Percentiles rank a stretch among this genome's conserved stretches.
These are phyloP conservation scores for Kryptopterus vitreolus DNA, from an alignment of 2,797 vertebrate species.

Conservation along the genomic window DNA sequence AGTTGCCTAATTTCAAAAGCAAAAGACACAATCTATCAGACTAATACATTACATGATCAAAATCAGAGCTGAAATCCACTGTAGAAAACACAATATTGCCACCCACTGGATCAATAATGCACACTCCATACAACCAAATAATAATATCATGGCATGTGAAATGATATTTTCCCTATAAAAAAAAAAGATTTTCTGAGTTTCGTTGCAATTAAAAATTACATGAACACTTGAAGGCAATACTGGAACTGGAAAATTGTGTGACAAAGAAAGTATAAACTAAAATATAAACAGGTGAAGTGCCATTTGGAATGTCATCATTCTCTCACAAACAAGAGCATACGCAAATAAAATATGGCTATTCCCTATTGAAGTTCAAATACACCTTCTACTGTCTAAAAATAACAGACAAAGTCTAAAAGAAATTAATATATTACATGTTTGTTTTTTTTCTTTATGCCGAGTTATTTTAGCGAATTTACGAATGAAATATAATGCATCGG, in stretches of 20 bases:
- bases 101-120: conserved; percentile 49
- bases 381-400: conserved; percentile 33
- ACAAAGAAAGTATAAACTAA: conserved; percentile 19
- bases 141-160: conserved; percentile 30
- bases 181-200: conserved; percentile 5
- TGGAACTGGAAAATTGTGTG: conserved; percentile 14
- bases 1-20: conserved; percentile 9
- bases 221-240: conserved; percentile 33
- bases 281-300: conserved; percentile 8
- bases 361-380: conserved; percentile 34
- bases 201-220: conserved; percentile 19
- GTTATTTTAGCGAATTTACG: not conserved
- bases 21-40: conserved; percentile 22
- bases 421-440: conserved; percentile 6
- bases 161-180: conserved; percentile 34
- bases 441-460: not conserved
- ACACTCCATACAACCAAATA: conserved; percentile 37
- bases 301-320: conserved; percentile 30
- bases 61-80: conserved; percentile 30
- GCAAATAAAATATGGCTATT: conserved; percentile 39
- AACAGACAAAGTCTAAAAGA: conserved; percentile 22
- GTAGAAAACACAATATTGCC: conserved; percentile 53
- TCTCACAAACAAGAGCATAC: conserved; percentile 32
- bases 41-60: conserved; percentile 34
- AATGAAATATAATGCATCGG: not conserved